Conservation (phyloP, 2,888 invertebrate species). For the Steinernema scapterisci region DNA sequence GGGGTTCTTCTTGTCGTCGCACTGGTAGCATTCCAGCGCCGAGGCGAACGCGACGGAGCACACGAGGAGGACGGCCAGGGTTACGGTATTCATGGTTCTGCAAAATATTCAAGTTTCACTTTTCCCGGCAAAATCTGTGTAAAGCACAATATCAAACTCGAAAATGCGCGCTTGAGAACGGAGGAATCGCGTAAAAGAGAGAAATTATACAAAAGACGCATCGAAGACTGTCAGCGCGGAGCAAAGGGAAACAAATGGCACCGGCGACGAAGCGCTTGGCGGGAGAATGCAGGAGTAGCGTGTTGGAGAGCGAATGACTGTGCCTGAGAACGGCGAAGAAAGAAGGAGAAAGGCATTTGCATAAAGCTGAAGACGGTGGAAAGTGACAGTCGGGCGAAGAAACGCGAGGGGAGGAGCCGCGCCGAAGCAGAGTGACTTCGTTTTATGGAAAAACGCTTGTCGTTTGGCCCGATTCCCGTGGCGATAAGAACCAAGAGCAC, state of each 20-base stretch:
- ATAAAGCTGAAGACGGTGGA: slow-evolving; percentile 2
- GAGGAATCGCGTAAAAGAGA: neutral
- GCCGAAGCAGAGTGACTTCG: neutral
- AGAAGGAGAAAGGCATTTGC: neutral
- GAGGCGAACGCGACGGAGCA: neutral
- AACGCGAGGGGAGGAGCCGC: neutral
- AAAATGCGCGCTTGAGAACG: too few species aligned
- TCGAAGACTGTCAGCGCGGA: too few species aligned
- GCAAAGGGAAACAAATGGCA: neutral
- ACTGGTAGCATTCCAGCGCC: slow-evolving; percentile 1
- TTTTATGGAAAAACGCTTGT: slow-evolving; percentile 32
- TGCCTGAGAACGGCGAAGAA: neutral
- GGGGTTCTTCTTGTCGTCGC: neutral
- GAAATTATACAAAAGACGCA: too few species aligned
- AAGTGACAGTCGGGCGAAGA: neutral
- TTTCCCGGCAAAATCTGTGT: too few species aligned
- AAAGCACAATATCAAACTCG: too few species aligned
- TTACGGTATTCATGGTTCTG: neutral
- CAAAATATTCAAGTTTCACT: too few species aligned
- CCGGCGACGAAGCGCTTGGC: neutral
- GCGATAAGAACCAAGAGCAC: slow-evolving; percentile 7
- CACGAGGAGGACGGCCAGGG: neutral
- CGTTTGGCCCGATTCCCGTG: slow-evolving; percentile 7
- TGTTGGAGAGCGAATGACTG: neutral
- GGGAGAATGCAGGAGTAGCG: neutral